Conservation (phyloP, 2,113 vertebrate genomes). For the Procavia capensis region DNA sequence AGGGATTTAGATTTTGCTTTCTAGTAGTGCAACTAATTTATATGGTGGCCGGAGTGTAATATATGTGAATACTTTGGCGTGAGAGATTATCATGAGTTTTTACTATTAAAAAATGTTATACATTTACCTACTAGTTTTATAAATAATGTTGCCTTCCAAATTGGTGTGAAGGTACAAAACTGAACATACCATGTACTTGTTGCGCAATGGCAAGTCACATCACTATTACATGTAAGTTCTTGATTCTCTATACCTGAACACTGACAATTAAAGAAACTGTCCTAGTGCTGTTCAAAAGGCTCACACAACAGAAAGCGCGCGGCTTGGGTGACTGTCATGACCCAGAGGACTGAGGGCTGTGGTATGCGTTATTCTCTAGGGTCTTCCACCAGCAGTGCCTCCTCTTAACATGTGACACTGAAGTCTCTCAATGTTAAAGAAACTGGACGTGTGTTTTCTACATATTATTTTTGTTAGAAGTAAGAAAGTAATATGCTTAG, state of each 20-base stretch:
- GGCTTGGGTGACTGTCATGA: conserved; percentile 73
- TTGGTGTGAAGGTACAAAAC: conserved; percentile 83
- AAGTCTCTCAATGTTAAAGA: conserved; percentile 80
- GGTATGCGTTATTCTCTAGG: conserved; percentile 79
- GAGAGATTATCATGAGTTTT: conserved; percentile 80
- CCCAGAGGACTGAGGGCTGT: conserved; percentile 82
- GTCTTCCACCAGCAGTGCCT: conserved; percentile 88
- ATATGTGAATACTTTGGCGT: conserved; percentile 83
- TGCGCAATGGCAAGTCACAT: conserved; percentile 82
- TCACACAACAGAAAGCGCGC: conserved; percentile 68
- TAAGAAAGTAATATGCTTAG: conserved; percentile 63
- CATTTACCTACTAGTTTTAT: conserved; percentile 83
- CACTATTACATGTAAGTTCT: conserved; percentile 76
- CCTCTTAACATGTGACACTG: conserved; percentile 78
- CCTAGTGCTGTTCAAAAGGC: conserved; percentile 77
- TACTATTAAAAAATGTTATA: conserved; percentile 84
- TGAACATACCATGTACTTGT: conserved; percentile 78
- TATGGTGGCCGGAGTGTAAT: conserved; percentile 84
- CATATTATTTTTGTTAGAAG: conserved; percentile 79
- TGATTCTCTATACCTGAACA: conserved; percentile 74
- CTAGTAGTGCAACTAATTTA: conserved; percentile 78
- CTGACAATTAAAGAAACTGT: conserved; percentile 74
- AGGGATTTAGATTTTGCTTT: conserved; percentile 79
- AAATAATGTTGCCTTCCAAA: conserved; percentile 83
- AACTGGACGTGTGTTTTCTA: conserved; percentile 84